phyloP scores from a whole-genome alignment of 2,797 vertebrate genomes.

The Gymnothorax reevesii region DNA sequence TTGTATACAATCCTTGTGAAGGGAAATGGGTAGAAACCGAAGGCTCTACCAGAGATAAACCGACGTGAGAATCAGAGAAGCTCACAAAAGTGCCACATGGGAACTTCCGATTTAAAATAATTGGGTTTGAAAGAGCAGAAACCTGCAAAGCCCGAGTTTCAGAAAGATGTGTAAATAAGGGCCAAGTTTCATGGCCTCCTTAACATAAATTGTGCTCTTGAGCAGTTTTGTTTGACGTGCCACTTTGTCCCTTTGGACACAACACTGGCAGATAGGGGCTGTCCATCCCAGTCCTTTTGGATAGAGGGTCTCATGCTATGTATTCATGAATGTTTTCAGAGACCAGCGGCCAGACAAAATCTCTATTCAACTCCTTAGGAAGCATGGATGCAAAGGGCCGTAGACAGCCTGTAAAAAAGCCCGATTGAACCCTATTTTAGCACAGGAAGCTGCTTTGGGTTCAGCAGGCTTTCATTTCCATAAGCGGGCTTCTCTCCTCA shows the following conservation, averaged over 20 bases:
- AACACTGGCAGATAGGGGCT: neutral
- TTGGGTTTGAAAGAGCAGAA: neutral
- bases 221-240: neutral
- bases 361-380: neutral
- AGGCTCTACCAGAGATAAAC: neutral
- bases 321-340: neutral
- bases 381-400: neutral
- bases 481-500: neutral
- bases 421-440: neutral
- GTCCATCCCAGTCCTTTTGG: neutral
- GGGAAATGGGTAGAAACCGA: neutral
- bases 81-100: constrained; percentile 6
- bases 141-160: neutral
- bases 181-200: neutral
- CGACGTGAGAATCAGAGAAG: neutral
- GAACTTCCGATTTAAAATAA: neutral
- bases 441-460: neutral
- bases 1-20: neutral
- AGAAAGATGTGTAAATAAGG: neutral
- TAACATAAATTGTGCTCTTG: neutral
- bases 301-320: neutral
- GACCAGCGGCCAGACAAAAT: constrained; percentile 17
- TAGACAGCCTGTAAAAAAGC: constrained; percentile 9
- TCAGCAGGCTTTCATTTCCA: neutral
- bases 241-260: neutral